Conservation (phyloP, 2,888 invertebrate species). For the Hoplodrina blanda region DNA sequence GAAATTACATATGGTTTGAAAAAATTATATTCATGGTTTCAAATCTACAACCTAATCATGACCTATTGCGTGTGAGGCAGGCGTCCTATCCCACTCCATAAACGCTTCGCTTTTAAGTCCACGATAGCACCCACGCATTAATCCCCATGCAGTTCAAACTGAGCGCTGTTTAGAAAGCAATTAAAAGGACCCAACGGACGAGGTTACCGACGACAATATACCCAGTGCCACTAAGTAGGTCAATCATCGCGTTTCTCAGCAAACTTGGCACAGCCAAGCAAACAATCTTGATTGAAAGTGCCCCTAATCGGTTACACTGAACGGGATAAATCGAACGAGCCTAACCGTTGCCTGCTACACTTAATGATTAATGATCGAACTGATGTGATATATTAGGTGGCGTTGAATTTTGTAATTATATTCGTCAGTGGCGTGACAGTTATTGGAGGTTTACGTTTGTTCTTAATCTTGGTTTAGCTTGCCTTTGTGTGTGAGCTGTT, state of each 20-base stretch:
- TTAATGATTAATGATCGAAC: slow-evolving; percentile 66
- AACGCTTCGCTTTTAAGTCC: not conserved
- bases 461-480: slow-evolving; percentile 45
- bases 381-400: slow-evolving; percentile 66
- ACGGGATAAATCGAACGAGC: slow-evolving; percentile 73
- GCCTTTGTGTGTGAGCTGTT: slow-evolving; percentile 22
- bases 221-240: slow-evolving; percentile 72
- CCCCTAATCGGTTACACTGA: slow-evolving; percentile 79
- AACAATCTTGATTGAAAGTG: slow-evolving; percentile 86
- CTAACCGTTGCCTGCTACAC: slow-evolving; percentile 64
- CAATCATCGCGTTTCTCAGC: slow-evolving; percentile 74
- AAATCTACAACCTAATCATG: too few relatives aligned
- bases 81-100: too few relatives aligned
- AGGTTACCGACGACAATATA: slow-evolving; percentile 49
- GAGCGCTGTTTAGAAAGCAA: slow-evolving; percentile 56
- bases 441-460: slow-evolving; percentile 42
- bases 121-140: slow-evolving; percentile 18
- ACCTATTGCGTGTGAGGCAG: too few relatives aligned
- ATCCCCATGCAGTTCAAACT: slow-evolving; percentile 36
- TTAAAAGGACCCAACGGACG: slow-evolving; percentile 53
- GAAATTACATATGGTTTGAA: too few relatives aligned
- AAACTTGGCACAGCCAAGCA: slow-evolving; percentile 80
- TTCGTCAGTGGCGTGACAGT: slow-evolving; percentile 42
- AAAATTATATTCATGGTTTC: too few relatives aligned
- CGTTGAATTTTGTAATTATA: slow-evolving; percentile 67